These are phyloP conservation scores for Acanthosepion pharaonis DNA, from an alignment of 2,888 invertebrate species.

Conservation along the genomic window DNA sequence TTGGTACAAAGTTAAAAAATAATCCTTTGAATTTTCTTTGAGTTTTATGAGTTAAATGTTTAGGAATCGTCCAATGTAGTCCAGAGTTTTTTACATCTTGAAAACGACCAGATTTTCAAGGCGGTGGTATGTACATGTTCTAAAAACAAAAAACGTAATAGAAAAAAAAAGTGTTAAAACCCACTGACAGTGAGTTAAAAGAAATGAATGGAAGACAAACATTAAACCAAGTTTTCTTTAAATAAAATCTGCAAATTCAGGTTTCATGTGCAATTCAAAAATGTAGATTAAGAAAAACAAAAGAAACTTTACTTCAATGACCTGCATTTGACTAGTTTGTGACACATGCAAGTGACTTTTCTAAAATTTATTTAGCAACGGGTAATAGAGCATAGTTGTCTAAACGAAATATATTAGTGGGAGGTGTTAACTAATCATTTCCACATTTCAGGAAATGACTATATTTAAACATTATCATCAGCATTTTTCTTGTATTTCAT, in stretches of 20 bases:
- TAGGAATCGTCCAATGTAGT: not conserved
- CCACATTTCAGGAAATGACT: too few species aligned
- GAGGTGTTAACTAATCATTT: too few species aligned
- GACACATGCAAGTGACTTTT: too few species aligned
- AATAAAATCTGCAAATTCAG: not conserved
- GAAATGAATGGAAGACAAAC: not conserved
- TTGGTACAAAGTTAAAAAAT: not conserved
- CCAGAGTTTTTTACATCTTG: not conserved
- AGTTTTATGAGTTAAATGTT: not conserved
- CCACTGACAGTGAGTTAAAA: not conserved
- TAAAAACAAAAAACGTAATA: not conserved
- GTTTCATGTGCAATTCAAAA: too few species aligned
- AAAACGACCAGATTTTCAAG: slow-evolving; percentile 6
- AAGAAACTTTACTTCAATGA: too few species aligned
- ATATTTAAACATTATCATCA: too few species aligned
- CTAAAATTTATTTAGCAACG: too few species aligned
- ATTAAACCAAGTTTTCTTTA: not conserved
- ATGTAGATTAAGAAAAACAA: too few species aligned
- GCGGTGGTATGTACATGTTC: not conserved
- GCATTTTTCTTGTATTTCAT: too few species aligned
- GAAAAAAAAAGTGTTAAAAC: not conserved
- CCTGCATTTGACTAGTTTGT: too few species aligned
- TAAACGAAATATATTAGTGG: too few species aligned
- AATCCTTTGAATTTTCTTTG: not conserved
- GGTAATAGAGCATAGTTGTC: too few species aligned